Conservation (phyloP, 2,113 vertebrate genomes). For the Ameiurus melas region DNA sequence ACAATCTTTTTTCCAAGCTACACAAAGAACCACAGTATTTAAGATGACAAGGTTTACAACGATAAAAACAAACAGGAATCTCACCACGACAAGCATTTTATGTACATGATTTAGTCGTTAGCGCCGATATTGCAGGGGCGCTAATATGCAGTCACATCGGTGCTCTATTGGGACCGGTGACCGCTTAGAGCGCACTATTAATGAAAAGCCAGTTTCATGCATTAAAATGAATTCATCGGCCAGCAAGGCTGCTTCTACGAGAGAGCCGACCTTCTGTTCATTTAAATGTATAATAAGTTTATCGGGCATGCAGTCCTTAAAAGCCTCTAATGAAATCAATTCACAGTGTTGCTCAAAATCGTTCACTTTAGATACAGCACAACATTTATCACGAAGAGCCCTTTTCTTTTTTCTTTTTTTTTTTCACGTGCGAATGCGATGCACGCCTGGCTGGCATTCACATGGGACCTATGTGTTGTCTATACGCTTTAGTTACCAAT, state of each 20-base stretch:
- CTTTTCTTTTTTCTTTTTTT: too few species aligned
- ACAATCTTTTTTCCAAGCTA: neutral
- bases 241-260: neutral
- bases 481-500: neutral
- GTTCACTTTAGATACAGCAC: neutral
- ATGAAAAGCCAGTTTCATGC: conserved; percentile 15
- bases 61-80: neutral
- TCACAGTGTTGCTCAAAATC: neutral
- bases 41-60: neutral
- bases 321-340: conserved; percentile 12
- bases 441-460: neutral
- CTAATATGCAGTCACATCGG: neutral
- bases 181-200: conserved; percentile 8
- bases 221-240: neutral
- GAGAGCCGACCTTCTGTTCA: neutral
- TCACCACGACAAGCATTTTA: neutral
- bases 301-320: conserved; percentile 1
- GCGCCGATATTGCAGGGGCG: neutral
- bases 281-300: neutral
- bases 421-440: neutral
- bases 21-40: neutral
- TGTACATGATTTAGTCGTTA: neutral
- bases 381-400: neutral
- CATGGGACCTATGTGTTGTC: neutral
- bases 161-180: neutral